These are phyloP conservation scores for Enteromius fasciolatus DNA, from an alignment of 2,797 vertebrate species.

Conservation along the genomic window DNA sequence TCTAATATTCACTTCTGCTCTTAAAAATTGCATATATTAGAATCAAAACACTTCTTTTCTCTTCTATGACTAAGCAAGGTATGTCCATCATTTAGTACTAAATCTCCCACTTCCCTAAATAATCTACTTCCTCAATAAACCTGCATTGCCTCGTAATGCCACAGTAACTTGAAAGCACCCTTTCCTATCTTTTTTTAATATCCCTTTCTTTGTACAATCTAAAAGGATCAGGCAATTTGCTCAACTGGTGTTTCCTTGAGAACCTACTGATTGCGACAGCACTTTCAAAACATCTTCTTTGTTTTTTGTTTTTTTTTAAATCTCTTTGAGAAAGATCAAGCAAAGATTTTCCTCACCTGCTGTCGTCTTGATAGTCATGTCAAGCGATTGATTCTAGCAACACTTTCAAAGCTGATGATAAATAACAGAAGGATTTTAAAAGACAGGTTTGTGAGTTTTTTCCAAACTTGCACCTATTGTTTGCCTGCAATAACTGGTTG, in stretches of 20 bases:
- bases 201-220: not conserved
- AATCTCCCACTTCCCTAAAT: not conserved
- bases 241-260: not conserved
- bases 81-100: not conserved
- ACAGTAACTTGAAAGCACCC: not conserved
- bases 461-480: not conserved
- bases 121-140: not conserved
- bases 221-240: constrained; percentile 11
- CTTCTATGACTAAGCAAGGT: not conserved
- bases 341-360: not conserved
- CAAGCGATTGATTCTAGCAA: not conserved
- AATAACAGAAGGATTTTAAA: not conserved
- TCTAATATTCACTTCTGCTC: not conserved
- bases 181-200: not conserved
- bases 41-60: not conserved
- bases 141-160: not conserved
- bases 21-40: not conserved
- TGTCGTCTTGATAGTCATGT: not conserved
- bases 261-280: not conserved
- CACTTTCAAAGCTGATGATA: constrained; percentile 3
- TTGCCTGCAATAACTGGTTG: not conserved
- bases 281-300: constrained; percentile 1
- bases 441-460: not conserved
- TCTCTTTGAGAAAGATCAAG: not conserved
- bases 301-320: not conserved